Percentiles rank a stretch among this genome's conserved stretches.
Conservation (phyloP, 2,113 vertebrate genomes). For the Nyctibius bracteatus region DNA sequence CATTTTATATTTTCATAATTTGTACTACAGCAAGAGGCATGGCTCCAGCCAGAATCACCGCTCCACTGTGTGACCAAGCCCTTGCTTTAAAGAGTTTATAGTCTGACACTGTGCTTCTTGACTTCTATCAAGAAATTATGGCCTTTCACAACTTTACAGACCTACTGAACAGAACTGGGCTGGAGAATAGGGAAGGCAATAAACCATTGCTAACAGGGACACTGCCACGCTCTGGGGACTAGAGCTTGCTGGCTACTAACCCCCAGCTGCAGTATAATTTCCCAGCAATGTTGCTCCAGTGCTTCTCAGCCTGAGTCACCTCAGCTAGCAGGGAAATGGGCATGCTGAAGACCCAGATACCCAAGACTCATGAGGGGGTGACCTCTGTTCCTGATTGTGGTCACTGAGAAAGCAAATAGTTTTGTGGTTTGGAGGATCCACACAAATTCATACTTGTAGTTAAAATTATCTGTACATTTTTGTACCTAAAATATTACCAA, state of each 20-base stretch:
- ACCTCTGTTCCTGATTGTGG: background rate
- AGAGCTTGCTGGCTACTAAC: background rate
- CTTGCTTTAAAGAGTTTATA: background rate
- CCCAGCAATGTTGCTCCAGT: background rate
- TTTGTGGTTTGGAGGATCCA: background rate
- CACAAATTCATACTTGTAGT: background rate
- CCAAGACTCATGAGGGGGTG: rapidly evolving
- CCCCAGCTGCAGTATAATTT: background rate
- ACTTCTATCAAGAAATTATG: background rate
- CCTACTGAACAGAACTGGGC: background rate
- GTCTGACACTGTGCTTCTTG: background rate
- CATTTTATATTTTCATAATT: background rate
- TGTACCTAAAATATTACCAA: background rate
- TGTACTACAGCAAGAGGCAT: background rate
- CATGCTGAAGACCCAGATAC: background rate
- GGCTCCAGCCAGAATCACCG: background rate
- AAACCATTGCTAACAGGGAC: background rate
- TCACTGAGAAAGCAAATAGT: background rate
- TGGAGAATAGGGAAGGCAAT: background rate
- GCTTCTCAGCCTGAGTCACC: background rate
- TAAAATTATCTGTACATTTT: background rate
- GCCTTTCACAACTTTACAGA: background rate
- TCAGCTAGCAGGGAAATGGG: background rate
- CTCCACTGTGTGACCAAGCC: background rate
- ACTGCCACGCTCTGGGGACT: background rate